phyloP scores from a whole-genome alignment of 2,797 vertebrate species.

The Neosilurus mollespiculum region DNA sequence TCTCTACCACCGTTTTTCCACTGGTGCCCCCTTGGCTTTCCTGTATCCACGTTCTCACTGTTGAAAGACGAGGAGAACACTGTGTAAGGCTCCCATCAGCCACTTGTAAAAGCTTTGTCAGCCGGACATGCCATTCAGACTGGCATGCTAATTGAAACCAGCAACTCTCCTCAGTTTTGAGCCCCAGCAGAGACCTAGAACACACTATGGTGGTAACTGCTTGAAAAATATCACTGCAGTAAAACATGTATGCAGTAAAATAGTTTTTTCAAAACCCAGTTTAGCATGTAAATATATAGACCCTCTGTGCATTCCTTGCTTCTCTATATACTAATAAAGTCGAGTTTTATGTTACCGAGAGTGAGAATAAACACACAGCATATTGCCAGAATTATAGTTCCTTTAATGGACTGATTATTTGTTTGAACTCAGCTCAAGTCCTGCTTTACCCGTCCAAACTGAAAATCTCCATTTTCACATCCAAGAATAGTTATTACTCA shows the following conservation, averaged over 20 bases:
- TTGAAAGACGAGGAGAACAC: conserved; percentile 1
- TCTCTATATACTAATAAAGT: conserved; percentile 56
- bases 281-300: conserved; percentile 48
- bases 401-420: neutral
- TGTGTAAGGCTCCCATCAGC: conserved; percentile 34
- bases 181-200: conserved; percentile 53
- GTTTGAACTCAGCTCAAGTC: neutral
- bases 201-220: conserved; percentile 57
- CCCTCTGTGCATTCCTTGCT: conserved; percentile 50
- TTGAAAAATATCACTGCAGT: conserved; percentile 61
- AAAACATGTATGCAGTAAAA: no score
- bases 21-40: neutral
- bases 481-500: conserved; percentile 45
- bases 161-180: conserved; percentile 58
- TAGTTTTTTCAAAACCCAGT: no score
- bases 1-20: neutral
- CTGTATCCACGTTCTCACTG: neutral
- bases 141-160: conserved; percentile 82
- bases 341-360: conserved; percentile 49
- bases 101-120: conserved; percentile 67
- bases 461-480: conserved; percentile 40
- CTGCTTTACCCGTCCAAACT: conserved; percentile 23
- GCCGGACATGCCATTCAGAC: conserved; percentile 68
- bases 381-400: conserved; percentile 53
- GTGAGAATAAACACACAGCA: conserved; percentile 26